phyloP scores from a whole-genome alignment of 2,888 invertebrate species.

The Cheilosia soror region DNA sequence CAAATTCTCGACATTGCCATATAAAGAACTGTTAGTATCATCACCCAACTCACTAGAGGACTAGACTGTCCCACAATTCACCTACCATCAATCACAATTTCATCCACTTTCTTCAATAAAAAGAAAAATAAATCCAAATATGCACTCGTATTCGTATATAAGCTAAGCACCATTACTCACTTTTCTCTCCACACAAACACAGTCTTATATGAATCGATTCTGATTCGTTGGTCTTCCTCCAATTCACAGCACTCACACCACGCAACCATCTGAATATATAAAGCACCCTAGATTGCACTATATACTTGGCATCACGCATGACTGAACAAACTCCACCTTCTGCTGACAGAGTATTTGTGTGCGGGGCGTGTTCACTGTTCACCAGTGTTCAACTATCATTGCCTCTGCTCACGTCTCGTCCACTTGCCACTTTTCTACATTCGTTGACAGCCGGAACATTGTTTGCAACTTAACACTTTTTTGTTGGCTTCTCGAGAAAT shows the following conservation, averaged over 20 bases:
- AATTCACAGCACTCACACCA: conserved; percentile 36
- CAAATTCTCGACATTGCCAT: no score
- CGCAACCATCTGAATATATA: conserved; percentile 6
- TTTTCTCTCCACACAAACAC: conserved; percentile 49
- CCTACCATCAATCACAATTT: conserved; percentile 3
- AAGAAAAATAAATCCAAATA: no score
- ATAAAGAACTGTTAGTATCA: neutral
- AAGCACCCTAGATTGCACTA: conserved; percentile 49
- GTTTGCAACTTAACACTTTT: conserved; percentile 57
- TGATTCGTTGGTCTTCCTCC: conserved; percentile 46
- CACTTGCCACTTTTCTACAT: conserved; percentile 31
- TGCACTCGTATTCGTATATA: no score
- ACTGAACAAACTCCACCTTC: conserved; percentile 60
- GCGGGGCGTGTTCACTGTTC: conserved; percentile 63
- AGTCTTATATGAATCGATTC: conserved; percentile 1
- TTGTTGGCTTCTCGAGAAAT: conserved; percentile 22
- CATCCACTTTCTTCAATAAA: neutral
- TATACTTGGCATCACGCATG: conserved; percentile 68
- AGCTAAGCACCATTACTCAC: conserved; percentile 13
- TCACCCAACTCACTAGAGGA: neutral
- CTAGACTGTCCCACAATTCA: neutral
- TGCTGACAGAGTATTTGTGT: conserved; percentile 24
- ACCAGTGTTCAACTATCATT: neutral
- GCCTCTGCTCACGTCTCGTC: neutral
- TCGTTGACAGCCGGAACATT: conserved; percentile 64